Evolutionary conservation across 2,888 invertebrate genomes (phyloP).

Genomic region (Leptopilina myrica): DNA sequence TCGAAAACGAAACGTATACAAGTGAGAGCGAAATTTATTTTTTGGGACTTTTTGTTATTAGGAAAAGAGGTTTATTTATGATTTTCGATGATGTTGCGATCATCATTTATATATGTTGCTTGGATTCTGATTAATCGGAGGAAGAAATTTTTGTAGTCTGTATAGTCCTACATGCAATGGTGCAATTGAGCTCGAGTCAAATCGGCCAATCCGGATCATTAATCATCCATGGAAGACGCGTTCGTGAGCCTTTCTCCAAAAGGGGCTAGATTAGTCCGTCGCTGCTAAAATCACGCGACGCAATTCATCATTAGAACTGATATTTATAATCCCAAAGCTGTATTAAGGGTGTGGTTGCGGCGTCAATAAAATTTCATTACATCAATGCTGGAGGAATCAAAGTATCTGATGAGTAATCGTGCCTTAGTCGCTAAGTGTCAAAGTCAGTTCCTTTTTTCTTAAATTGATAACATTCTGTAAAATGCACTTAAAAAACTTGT

Average conservation of each 20-base stretch:
- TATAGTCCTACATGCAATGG: background rate
- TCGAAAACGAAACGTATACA: no score
- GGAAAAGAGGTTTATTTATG: background rate
- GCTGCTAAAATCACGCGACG: conserved; percentile 21
- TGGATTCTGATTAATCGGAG: conserved; percentile 36
- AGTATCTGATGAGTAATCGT: no score
- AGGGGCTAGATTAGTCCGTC: conserved; percentile 20
- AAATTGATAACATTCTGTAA: no score
- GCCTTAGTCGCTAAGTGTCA: no score
- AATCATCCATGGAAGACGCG: conserved; percentile 26
- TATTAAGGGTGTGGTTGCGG: background rate
- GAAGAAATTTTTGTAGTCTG: conserved; percentile 1
- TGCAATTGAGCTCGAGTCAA: background rate
- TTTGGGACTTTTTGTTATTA: no score
- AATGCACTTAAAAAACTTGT: no score
- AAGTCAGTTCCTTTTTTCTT: no score
- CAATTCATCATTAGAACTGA: conserved; percentile 5
- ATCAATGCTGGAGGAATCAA: no score
- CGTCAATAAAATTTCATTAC: no score
- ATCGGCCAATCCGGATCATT: conserved; percentile 25
- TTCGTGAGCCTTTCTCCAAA: conserved; percentile 20
- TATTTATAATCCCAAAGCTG: no score
- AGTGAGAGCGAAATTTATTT: background rate
- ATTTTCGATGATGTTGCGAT: background rate
- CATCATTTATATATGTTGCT: conserved; percentile 19